Evolutionary conservation across 1,140 invertebrate genomes (phyloP).

Genomic region (Platorchestia sp.): DNA sequence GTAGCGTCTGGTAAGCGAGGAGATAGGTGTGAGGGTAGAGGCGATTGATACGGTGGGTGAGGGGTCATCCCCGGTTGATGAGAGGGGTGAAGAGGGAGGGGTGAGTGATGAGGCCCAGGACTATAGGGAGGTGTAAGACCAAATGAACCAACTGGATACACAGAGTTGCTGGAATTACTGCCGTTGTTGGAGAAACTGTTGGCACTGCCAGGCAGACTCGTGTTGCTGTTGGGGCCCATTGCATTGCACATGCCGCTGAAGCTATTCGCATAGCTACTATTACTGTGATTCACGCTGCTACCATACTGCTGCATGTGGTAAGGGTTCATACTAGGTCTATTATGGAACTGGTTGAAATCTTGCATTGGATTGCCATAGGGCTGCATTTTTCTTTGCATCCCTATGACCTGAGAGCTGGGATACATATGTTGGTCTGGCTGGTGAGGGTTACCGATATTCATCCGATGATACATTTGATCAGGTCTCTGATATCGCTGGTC

Average conservation of each 20-base stretch:
- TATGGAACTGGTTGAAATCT: conserved; percentile 18
- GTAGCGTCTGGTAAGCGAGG: conserved; percentile 57
- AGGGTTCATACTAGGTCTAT: conserved; percentile 38
- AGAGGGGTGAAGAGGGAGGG: conserved; percentile 61
- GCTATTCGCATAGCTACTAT: conserved; percentile 11
- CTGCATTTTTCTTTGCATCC: conserved; percentile 28
- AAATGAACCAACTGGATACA: conserved; percentile 62
- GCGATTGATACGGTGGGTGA: conserved; percentile 62
- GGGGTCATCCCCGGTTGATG: conserved; percentile 59
- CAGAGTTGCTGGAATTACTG: conserved; percentile 59
- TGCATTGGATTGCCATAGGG: conserved; percentile 10
- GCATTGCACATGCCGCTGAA: conserved; percentile 23
- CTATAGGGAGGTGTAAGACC: conserved; percentile 67
- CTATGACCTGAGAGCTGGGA: not conserved
- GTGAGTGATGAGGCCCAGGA: conserved; percentile 64
- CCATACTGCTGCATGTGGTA: conserved; percentile 58
- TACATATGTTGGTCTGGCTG: conserved; percentile 27
- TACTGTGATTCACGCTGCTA: conserved; percentile 57
- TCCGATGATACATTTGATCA: conserved; percentile 17
- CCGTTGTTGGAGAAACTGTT: conserved; percentile 48
- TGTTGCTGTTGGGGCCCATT: conserved; percentile 2
- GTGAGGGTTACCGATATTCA: conserved; percentile 13
- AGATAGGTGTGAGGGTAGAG: conserved; percentile 57
- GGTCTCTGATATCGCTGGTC: conserved; percentile 16
- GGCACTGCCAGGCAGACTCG: conserved; percentile 43